Conservation (phyloP, 2,797 vertebrate species). For the Chaetophractus vellerosus region DNA sequence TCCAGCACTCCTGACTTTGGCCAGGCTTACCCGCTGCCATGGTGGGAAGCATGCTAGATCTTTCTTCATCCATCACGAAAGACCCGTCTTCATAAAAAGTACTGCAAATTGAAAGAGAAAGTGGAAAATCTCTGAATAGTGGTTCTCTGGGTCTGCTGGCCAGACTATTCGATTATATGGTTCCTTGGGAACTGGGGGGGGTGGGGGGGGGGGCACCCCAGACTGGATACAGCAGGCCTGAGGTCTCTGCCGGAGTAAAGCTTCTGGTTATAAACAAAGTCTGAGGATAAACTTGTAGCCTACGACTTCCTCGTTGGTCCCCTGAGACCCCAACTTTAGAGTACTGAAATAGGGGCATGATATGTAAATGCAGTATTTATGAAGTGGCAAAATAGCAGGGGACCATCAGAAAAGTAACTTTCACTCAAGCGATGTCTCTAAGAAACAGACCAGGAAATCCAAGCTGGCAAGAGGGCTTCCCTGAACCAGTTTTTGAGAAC, state of each 20-base stretch:
- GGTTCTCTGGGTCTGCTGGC: not conserved
- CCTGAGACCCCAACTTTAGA: not conserved
- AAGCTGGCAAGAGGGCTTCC: not conserved
- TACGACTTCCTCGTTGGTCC: slow-evolving; percentile 29
- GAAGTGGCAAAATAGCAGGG: slow-evolving; percentile 27
- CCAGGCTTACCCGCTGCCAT: slow-evolving; percentile 96
- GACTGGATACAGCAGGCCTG: not conserved
- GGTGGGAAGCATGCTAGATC: slow-evolving; percentile 98
- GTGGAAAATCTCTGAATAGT: not conserved
- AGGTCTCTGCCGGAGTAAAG: not conserved
- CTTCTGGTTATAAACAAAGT: slow-evolving; percentile 13
- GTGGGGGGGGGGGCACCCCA: not conserved
- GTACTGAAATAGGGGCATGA: slow-evolving; percentile 60
- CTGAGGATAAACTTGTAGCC: not conserved
- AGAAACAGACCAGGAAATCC: slow-evolving; percentile 47
- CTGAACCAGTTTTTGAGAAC: not conserved
- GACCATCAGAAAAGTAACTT: not conserved
- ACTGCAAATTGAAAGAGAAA: slow-evolving; percentile 87
- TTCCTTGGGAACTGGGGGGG: slow-evolving; percentile 29
- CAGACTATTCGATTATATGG: not conserved
- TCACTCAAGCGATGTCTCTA: slow-evolving; percentile 21
- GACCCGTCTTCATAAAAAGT: slow-evolving; percentile 99
- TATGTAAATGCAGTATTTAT: slow-evolving; percentile 2
- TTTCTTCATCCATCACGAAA: slow-evolving; percentile 97
- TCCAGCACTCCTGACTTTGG: not conserved